A percentile compares a stretch with the other conserved stretches of the same genome.
These are phyloP conservation scores for Mactromeris polynyma DNA, from an alignment of 2,888 invertebrate genomes.

Conservation along the genomic window DNA sequence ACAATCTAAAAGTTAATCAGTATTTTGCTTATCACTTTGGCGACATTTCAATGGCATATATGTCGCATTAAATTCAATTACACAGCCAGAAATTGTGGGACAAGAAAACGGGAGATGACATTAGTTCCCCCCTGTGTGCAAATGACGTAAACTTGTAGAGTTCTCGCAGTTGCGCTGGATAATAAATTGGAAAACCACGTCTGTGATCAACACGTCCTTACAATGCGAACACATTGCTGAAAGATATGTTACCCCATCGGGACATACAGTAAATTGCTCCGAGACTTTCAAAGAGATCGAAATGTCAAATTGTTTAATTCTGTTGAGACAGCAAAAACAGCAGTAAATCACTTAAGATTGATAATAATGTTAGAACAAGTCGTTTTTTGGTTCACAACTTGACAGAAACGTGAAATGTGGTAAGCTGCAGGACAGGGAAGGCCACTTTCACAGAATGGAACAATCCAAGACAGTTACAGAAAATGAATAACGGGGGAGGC, in stretches of 20 bases:
- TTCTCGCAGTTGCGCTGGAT: neutral
- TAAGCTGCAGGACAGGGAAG: too few relatives aligned
- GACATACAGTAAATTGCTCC: neutral
- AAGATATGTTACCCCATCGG: neutral
- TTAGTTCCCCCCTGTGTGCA: neutral
- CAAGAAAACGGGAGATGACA: neutral
- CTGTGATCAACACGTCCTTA: neutral
- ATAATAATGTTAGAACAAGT: neutral
- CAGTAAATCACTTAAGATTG: neutral
- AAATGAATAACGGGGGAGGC: too few relatives aligned
- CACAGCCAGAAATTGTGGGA: neutral
- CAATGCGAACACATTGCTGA: neutral
- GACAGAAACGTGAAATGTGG: too few relatives aligned
- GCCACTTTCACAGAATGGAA: too few relatives aligned
- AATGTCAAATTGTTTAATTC: neutral
- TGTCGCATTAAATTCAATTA: neutral
- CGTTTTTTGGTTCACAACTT: too few relatives aligned
- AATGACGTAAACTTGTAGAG: neutral
- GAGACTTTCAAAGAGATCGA: neutral
- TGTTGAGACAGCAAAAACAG: neutral
- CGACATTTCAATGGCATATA: neutral
- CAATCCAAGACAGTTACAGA: too few relatives aligned
- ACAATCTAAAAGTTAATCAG: neutral
- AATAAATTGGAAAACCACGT: conserved; percentile 10
- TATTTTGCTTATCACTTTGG: neutral